phyloP scores from a whole-genome alignment of 2,113 vertebrate genomes.

The Glaucidium brasilianum region DNA sequence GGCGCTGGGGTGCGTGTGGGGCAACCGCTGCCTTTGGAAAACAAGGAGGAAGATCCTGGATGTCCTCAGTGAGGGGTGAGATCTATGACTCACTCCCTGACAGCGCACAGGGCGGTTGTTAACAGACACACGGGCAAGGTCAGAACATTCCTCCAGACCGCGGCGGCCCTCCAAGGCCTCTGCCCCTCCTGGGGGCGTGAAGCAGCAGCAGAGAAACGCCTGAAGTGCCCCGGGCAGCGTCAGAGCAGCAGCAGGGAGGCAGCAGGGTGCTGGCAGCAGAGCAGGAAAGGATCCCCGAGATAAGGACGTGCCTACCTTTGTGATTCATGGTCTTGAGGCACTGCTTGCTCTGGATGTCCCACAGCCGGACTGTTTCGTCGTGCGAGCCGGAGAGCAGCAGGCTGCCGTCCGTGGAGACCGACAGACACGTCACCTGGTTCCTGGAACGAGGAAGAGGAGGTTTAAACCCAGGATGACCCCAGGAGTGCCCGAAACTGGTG shows the following conservation, averaged over 20 bases:
- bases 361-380: conserved; percentile 89
- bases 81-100: conserved; percentile 9
- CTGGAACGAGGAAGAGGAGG: conserved; percentile 67
- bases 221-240: not conserved
- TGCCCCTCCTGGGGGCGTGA: not conserved
- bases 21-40: not conserved
- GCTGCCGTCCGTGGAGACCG: conserved; percentile 89
- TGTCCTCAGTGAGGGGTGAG: conserved; percentile 3
- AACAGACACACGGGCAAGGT: not conserved
- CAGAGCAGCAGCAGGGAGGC: not conserved
- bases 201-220: not conserved
- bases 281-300: not conserved
- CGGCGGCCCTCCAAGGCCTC: not conserved
- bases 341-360: conserved; percentile 96
- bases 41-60: not conserved
- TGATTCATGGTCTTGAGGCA: conserved; percentile 85
- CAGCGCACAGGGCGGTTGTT: not conserved
- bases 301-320: conserved; percentile 80
- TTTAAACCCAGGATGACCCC: not conserved
- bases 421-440: conserved; percentile 92
- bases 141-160: not conserved
- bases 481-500: not conserved
- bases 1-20: not conserved
- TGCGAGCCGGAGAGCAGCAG: conserved; percentile 91
- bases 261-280: not conserved